Evolutionary conservation across 2,113 vertebrate genomes (phyloP), one percentile per base, ranked within the genome.

Genomic region (Oxyura jamaicensis): DNA sequence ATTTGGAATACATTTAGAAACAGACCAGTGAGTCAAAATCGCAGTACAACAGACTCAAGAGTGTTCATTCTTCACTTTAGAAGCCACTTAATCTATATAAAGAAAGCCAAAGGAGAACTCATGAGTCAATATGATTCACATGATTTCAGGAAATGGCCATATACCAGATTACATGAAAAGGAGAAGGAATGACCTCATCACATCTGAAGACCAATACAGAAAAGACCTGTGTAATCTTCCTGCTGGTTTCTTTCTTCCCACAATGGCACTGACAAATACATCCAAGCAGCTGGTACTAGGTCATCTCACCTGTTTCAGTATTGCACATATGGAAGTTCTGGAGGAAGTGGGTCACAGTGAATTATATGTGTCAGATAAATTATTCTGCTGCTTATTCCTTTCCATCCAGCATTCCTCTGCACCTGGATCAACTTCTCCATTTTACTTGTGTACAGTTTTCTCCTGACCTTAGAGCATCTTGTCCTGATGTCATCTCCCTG

Each of bases 331-430:
- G 10, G 42, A 5, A 88, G 18, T 42, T 28, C 52, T 67, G 33
- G 39, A 76, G 42, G 52, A 90, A 63, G 44, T 48, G 23, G 15
- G 44, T 87, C 41, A 26, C 4, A 8, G 2, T 14, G 50, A 81
- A 66, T 42, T 31, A 0, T 29, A 8, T 35, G 21, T 72, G 78
- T 83, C 56, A 71, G 53, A 60, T 28, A 48, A 80, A 55, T 39
- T 33, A 21, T 36, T 89, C 65, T 71, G 46, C 56, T 75, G n/a
- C 29, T 23, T 62, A 6, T 55, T 6, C 2, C 31, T 84, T 36
- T 82, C 42, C n/a, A 50, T 39, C 22, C 0, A 0, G 5, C 56
- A 44, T 63, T 85, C 41, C 62, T 71, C 69, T 0, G 0, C 52
- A 74, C 15, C 26, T 82, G 44, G 44, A 77, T 53, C 56, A 78